A percentile compares a stretch with the other conserved stretches of the same genome.
phyloP scores from a whole-genome alignment of 2,888 invertebrate species.

The Callosobruchus maculatus region DNA sequence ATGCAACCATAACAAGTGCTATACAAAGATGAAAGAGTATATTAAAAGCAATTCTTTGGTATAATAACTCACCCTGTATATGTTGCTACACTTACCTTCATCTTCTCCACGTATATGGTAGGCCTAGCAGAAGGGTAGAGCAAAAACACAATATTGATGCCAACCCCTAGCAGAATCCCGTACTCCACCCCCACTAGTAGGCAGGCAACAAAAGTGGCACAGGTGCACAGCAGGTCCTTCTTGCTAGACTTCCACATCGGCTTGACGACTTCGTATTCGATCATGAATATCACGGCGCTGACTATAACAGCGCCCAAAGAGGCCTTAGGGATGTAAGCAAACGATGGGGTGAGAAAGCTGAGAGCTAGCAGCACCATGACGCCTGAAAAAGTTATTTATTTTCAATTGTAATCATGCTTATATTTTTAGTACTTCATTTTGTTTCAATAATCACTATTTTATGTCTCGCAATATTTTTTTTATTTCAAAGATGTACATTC shows the following conservation, averaged over 20 bases:
- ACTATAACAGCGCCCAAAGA: constrained; percentile 90
- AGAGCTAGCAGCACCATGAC: constrained; percentile 77
- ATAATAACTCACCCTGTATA: too few relatives aligned
- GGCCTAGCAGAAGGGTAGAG: constrained; percentile 81
- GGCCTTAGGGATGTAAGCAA: constrained; percentile 85
- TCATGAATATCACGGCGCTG: constrained; percentile 92
- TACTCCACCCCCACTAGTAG: constrained; percentile 80
- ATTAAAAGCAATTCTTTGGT: too few relatives aligned
- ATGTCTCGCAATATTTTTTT: too few relatives aligned
- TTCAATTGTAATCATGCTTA: too few relatives aligned
- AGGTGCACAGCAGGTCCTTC: constrained; percentile 75
- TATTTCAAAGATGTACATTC: too few relatives aligned
- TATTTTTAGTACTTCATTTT: too few relatives aligned
- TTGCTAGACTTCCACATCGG: constrained; percentile 83
- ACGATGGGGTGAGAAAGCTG: constrained; percentile 83
- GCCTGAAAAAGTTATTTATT: constrained; percentile 74
- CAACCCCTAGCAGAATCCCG: constrained; percentile 80
- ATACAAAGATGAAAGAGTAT: too few relatives aligned
- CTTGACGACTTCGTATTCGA: constrained; percentile 83
- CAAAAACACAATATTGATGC: constrained; percentile 71
- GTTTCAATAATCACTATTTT: too few relatives aligned
- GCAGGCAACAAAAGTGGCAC: constrained; percentile 79
- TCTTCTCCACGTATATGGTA: constrained; percentile 67
- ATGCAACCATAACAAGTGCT: too few relatives aligned
- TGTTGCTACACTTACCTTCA: constrained; percentile 61